phyloP scores from a whole-genome alignment of 1,140 invertebrate species.

The Drosophila parvula region DNA sequence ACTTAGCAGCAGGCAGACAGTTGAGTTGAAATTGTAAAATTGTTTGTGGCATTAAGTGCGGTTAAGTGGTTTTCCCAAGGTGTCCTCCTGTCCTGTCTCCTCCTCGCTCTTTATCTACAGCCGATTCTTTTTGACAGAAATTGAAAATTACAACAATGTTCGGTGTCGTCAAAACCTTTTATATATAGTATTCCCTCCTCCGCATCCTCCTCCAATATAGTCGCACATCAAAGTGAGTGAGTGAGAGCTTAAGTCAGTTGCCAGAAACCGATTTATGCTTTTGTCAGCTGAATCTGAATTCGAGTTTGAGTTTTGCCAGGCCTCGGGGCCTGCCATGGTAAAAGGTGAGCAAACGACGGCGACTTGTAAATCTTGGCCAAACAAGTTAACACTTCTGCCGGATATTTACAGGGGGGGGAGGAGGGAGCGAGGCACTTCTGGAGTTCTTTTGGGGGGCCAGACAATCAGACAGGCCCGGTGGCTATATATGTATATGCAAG shows the following conservation, averaged over 20 bases:
- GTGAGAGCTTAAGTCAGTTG: constrained; percentile 60
- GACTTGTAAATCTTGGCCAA: constrained; percentile 71
- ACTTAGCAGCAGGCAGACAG: constrained; percentile 35
- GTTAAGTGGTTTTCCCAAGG: constrained; percentile 70
- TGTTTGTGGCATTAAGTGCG: constrained; percentile 58
- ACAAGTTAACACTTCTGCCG: constrained; percentile 70
- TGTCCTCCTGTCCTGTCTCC: constrained; percentile 33
- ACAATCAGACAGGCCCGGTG: constrained; percentile 63
- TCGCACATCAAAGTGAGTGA: constrained; percentile 60
- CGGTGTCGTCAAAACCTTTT: constrained; percentile 8
- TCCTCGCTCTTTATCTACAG: constrained; percentile 3
- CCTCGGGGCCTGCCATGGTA: constrained; percentile 7
- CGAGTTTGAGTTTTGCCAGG: constrained; percentile 9
- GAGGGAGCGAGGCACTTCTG: background rate
- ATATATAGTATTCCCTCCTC: background rate
- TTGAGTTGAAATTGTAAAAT: constrained; percentile 57
- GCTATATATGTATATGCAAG: constrained; percentile 27
- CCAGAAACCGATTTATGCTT: constrained; percentile 74
- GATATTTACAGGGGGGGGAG: constrained; percentile 17
- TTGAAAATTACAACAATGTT: constrained; percentile 74
- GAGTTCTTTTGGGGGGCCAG: constrained; percentile 37
- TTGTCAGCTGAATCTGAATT: constrained; percentile 56
- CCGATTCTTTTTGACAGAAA: constrained; percentile 63
- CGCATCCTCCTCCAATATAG: background rate
- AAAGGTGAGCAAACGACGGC: constrained; percentile 42